Evolutionary conservation across 2,113 vertebrate genomes (phyloP).

Genomic region (Procapra przewalskii): DNA sequence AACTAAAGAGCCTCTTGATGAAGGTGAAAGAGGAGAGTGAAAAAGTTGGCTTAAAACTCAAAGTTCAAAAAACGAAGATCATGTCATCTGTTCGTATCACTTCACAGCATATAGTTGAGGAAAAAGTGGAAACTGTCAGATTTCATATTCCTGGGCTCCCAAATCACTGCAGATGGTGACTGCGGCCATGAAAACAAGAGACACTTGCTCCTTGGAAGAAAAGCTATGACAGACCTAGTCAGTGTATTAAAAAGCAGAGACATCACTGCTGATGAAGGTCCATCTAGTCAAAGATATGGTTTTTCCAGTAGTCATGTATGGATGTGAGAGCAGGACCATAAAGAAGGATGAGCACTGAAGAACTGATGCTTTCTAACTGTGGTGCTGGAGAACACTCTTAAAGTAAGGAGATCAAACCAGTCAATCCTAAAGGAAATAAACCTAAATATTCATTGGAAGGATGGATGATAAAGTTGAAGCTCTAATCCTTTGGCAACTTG

Average conservation of each 20-base stretch:
- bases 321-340: not conserved
- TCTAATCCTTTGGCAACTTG: not conserved
- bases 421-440: not conserved
- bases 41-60: not conserved
- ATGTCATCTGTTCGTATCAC: not conserved
- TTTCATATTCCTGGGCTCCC: not conserved
- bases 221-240: not conserved
- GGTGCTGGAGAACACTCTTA: not conserved
- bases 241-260: not conserved
- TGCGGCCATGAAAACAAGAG: not conserved
- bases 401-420: not conserved
- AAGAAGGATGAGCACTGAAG: not conserved
- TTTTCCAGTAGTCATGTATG: not conserved
- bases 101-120: not conserved
- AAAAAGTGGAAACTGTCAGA: not conserved
- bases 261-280: not conserved
- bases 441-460: not conserved
- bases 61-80: not conserved
- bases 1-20: not conserved
- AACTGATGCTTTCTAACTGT: not conserved
- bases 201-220: not conserved
- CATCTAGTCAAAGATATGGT: not conserved
- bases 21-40: not conserved
- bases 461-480: not conserved
- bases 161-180: not conserved